Base-by-base conservation (phyloP, 2,888 invertebrate genomes). In the Miltochrista miniata region DNA sequence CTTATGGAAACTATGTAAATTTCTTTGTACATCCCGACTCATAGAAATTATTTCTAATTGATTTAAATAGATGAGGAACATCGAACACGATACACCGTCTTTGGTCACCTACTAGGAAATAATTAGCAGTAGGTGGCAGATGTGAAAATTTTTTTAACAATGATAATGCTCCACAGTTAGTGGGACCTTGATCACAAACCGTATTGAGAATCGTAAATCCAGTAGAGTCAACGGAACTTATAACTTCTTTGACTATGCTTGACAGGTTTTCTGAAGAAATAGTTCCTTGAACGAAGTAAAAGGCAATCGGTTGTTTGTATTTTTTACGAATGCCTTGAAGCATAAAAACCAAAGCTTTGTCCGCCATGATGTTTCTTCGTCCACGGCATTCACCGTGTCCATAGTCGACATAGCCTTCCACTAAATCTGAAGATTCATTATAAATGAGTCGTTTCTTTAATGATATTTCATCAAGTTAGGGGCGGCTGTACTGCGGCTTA, bases 391-490 rank as follows among this genome's bases (percentile, higher is more conserved):
- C 30, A 7, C 30, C 8, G 8, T 5, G 8, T 7, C 30, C 29
- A 1, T n/a, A 40, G 5, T 40, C 40, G 5, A n/a, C 40, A 40
- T 29, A 40, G 2, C 67, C 60, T 12, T 63, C 56, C 9, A 64
- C 44, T 52, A 55, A 55, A 13, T 60, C 56, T 2, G 43, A 18
- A 0, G 11, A 24, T 3, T 18, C 1, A 42, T 64, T 48, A 13
- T 45, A 61, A 0, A 58, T 31, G 2, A 60, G 31, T 11, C 59
- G 36, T 1, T 24, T 36, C 45, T 59, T 63, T 36, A 63, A 33
- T 0, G 56, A 49, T 2, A 64, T 64, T 46, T 64, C 61, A n/a
- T 64, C 67, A n/a, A n/a, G n/a, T n/a, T n/a, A n/a, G n/a, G n/a
- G n/a, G n/a, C n/a, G n/a, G n/a, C n/a, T n/a, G n/a, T n/a, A n/a